Conservation (phyloP, 2,888 invertebrate species). For the Bellardia pandia region DNA sequence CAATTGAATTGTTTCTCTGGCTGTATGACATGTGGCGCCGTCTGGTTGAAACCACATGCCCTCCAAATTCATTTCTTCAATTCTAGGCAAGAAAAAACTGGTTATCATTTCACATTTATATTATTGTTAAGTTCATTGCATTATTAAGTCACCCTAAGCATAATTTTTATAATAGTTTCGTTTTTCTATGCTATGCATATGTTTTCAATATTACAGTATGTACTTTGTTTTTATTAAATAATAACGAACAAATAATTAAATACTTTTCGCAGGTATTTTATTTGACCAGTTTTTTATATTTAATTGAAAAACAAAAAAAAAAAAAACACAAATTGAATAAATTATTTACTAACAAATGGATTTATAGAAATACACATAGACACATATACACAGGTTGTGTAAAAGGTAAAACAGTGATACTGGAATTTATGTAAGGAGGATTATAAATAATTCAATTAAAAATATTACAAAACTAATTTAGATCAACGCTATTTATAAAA, state of each 20-base stretch:
- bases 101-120: too few relatives aligned
- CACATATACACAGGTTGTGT: constrained; percentile 6
- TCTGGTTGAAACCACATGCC: too few relatives aligned
- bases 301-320: constrained; percentile 15
- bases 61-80: too few relatives aligned
- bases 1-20: too few relatives aligned
- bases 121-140: too few relatives aligned
- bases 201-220: background rate
- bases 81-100: too few relatives aligned
- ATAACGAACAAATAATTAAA: constrained; percentile 23
- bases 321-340: constrained; percentile 21
- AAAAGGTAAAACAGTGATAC: constrained; percentile 8
- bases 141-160: too few relatives aligned
- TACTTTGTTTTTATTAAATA: background rate
- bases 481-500: constrained; percentile 49
- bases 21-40: too few relatives aligned
- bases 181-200: too few relatives aligned
- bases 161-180: too few relatives aligned
- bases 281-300: constrained; percentile 25
- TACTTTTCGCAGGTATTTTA: constrained; percentile 1
- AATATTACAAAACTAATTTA: constrained; percentile 59
- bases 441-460: constrained; percentile 62
- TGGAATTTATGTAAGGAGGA: constrained; percentile 37
- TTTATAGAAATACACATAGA: constrained; percentile 30
- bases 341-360: constrained; percentile 50